These are phyloP conservation scores for Archips crataeganus DNA, from an alignment of 2,888 invertebrate species.

Conservation along the genomic window DNA sequence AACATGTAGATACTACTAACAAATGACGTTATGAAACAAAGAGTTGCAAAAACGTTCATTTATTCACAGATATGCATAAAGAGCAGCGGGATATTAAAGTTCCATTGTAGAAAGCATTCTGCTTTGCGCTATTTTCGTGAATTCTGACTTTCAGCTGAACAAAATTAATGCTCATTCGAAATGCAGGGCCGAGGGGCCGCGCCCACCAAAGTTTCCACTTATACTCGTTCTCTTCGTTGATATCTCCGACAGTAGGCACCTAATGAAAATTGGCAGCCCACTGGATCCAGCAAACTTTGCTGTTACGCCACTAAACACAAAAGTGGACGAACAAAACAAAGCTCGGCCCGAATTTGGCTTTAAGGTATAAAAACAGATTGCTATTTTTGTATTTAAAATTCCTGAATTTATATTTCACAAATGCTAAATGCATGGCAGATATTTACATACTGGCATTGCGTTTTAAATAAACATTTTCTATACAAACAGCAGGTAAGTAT, in stretches of 20 bases:
- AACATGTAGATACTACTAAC: not conserved
- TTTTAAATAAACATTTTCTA: constrained; percentile 33
- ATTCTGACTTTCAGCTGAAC: constrained; percentile 67
- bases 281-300: constrained; percentile 69
- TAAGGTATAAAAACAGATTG: not conserved
- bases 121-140: constrained; percentile 57
- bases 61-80: constrained; percentile 3
- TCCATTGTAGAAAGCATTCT: constrained; percentile 45
- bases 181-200: constrained; percentile 65
- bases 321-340: constrained; percentile 2
- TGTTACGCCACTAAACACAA: constrained; percentile 41
- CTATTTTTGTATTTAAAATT: constrained; percentile 12
- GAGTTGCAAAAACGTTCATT: not conserved
- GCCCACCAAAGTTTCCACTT: constrained; percentile 69
- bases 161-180: constrained; percentile 49
- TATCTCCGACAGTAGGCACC: constrained; percentile 59
- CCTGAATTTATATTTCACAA: constrained; percentile 21
- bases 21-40: not conserved
- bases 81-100: constrained; percentile 45
- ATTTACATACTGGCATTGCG: constrained; percentile 22
- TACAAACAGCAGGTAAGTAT: constrained; percentile 23
- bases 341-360: constrained; percentile 19
- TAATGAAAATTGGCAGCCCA: constrained; percentile 83
- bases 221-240: constrained; percentile 46
- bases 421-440: constrained; percentile 12